A percentile compares a stretch with the other conserved stretches of the same genome.
Evolutionary conservation across 2,888 invertebrate species (phyloP).

Genomic region (Parnassius apollo): DNA sequence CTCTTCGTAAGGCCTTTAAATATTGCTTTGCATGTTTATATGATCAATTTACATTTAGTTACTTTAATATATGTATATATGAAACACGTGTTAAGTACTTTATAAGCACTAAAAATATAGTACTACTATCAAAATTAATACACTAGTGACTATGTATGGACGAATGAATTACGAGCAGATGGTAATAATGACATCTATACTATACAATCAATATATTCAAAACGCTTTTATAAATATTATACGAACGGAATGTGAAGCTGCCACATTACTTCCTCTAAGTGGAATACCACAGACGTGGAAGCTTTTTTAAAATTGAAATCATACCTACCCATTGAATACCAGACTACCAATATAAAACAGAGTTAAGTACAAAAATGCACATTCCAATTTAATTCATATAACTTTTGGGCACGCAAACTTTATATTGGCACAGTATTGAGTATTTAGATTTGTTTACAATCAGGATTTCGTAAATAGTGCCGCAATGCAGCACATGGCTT

Average conservation of each 20-base stretch:
- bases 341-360: too few relatives aligned
- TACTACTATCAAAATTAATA: slow-evolving; percentile 41
- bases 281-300: slow-evolving; percentile 53
- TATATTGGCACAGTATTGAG: slow-evolving; percentile 68
- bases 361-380: too few relatives aligned
- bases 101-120: slow-evolving; percentile 59
- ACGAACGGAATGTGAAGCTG: not conserved
- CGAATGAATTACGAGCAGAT: slow-evolving; percentile 68
- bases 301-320: too few relatives aligned
- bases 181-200: slow-evolving; percentile 29
- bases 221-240: too few relatives aligned
- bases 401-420: too few relatives aligned
- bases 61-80: slow-evolving; percentile 30
- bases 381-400: too few relatives aligned
- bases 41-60: slow-evolving; percentile 27
- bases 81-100: slow-evolving; percentile 58
- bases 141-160: slow-evolving; percentile 78
- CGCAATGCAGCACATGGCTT: too few relatives aligned
- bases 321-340: too few relatives aligned
- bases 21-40: slow-evolving; percentile 56
- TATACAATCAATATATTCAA: slow-evolving; percentile 11
- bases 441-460: slow-evolving; percentile 46
- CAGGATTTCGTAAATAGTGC: too few relatives aligned
- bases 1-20: slow-evolving; percentile 58
- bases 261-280: not conserved